Evolutionary conservation across 1,140 invertebrate species (phyloP).

Genomic region (Aleiodes sp.): DNA sequence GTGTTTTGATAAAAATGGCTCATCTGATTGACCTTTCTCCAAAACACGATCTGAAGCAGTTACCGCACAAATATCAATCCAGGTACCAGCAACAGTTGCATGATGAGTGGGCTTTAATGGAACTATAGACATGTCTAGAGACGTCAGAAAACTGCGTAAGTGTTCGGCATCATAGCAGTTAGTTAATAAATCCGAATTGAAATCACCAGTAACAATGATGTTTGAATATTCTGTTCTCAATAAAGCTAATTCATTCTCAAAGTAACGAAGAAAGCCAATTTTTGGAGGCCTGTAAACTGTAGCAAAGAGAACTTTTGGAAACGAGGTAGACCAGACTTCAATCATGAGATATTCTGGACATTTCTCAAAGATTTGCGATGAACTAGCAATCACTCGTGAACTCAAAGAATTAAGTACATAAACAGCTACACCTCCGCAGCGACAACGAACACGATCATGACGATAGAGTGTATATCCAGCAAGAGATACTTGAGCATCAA

Average conservation of each 20-base stretch:
- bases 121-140: background rate
- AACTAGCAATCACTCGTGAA: no score
- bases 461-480: no score
- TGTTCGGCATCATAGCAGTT: background rate
- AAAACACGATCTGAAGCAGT: background rate
- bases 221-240: background rate
- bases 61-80: constrained; percentile 9
- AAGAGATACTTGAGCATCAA: no score
- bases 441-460: no score
- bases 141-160: background rate
- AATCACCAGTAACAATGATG: background rate
- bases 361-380: no score
- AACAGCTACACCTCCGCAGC: no score
- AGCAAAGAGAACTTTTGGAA: background rate
- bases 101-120: background rate
- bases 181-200: background rate
- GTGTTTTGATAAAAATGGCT: background rate
- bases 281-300: background rate
- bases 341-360: background rate
- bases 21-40: background rate
- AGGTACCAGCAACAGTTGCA: background rate
- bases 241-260: background rate
- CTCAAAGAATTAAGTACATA: no score
- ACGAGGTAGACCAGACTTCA: background rate
- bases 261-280: background rate